Evolutionary conservation across 2,113 vertebrate genomes (phyloP), one percentile per base, ranked within the genome.

Genomic region (Ceyx margarethae): DNA sequence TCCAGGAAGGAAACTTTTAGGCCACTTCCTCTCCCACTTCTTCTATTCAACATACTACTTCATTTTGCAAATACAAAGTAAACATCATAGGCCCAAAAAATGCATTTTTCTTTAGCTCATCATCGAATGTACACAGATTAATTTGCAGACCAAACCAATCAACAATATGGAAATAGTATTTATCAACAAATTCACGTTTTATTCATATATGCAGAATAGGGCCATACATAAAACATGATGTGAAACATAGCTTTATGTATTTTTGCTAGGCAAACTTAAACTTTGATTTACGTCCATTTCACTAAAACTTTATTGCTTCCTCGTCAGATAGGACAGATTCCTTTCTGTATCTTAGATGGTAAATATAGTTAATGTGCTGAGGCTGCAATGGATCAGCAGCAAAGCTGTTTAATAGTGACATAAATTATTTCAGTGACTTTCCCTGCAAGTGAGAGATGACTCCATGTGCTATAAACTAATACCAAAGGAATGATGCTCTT

Each of bases 311-410:
- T 97, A 97, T 81, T 75, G 94, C 95, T 96, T 96, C 93, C 92
- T 97, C 94, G 67, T 96, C 95, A 91, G 92, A 95, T 8, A 88
- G 91, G 92, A 96, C 95, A 96, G 95, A 94, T 92, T 97, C 95
- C 89, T 97, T 95, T 97, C 96, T 97, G 91, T 95, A 94, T 96
- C 93, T 97, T 87, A 90, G 95, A 95, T 37, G 74, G 94, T 97
- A 97, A 97, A 97, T 96, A 96, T 91, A 91, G 96, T 97, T 97
- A 97, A 97, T 95, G 94, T 96, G 89, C 93, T 96, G 90, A 96
- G 94, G 94, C 91, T 85, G 91, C 68, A 84, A 85, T 92, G 77
- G 81, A 94, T 94, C 89, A 72, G n/a, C 88, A 96, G 93, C 40
- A 79, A 87, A 95, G 92, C 94, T 95, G 85, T 96, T 97, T 97